Conservation (phyloP, 2,797 vertebrate genomes). For the Eidolon dupreanum region DNA sequence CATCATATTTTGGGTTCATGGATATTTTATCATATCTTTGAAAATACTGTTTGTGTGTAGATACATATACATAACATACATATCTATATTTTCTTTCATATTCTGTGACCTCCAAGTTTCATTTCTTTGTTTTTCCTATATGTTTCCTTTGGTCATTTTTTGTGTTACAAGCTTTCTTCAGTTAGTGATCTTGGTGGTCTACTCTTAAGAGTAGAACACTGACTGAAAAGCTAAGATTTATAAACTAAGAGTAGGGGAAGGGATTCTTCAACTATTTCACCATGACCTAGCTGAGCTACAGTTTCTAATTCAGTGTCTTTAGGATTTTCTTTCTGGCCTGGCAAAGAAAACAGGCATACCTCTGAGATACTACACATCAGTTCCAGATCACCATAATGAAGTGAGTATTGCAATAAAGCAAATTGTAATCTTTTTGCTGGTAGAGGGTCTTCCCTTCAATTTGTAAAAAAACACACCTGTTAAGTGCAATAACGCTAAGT, state of each 20-base stretch:
- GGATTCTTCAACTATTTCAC: not conserved
- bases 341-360: not conserved
- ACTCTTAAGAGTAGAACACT: not conserved
- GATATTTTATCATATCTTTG: not conserved
- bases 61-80: not conserved
- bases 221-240: not conserved
- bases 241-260: not conserved
- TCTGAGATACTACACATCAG: not conserved
- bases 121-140: not conserved
- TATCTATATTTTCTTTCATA: not conserved
- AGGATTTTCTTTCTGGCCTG: not conserved
- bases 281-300: not conserved
- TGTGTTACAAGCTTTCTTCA: conserved; percentile 6
- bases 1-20: not conserved
- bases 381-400: not conserved
- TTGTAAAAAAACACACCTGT: not conserved
- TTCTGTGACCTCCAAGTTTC: not conserved
- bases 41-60: not conserved
- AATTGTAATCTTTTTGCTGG: not conserved
- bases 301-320: not conserved
- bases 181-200: not conserved
- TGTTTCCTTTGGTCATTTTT: not conserved
- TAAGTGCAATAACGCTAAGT: not conserved
- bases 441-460: not conserved
- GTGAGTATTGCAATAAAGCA: not conserved